Evolutionary conservation across 2,113 vertebrate genomes (phyloP).

Genomic region (Cervus canadensis): DNA sequence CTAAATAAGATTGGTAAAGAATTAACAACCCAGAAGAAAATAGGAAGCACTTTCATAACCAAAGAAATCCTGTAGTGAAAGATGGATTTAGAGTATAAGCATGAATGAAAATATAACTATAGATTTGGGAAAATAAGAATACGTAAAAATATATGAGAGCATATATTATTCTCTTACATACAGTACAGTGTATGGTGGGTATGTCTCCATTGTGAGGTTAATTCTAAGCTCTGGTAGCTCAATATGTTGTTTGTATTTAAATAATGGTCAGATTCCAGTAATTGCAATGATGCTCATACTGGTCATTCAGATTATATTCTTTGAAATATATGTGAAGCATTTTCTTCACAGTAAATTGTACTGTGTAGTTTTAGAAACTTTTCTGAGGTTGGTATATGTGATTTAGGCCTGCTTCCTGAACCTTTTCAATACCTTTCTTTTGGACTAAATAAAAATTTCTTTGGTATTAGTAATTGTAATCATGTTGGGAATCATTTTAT

Average conservation of each 20-base stretch:
- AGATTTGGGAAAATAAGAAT: slow-evolving; percentile 19
- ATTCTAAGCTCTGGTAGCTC: slow-evolving; percentile 5
- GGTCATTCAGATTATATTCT: slow-evolving; percentile 23
- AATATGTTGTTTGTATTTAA: background rate
- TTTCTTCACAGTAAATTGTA: background rate
- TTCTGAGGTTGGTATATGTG: background rate
- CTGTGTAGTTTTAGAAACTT: slow-evolving; percentile 19
- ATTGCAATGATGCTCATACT: background rate
- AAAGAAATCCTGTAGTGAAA: background rate
- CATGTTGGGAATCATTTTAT: slow-evolving; percentile 39
- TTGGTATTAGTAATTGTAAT: background rate
- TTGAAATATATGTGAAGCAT: slow-evolving; percentile 16
- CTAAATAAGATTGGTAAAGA: slow-evolving; percentile 38
- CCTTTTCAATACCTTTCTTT: slow-evolving; percentile 19
- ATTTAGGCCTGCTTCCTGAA: background rate
- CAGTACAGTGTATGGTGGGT: background rate
- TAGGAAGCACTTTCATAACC: background rate
- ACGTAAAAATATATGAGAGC: background rate
- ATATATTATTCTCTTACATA: background rate
- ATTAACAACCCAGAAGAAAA: background rate
- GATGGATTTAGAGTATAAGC: slow-evolving; percentile 1
- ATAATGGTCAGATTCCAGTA: slow-evolving; percentile 14
- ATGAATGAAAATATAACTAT: background rate
- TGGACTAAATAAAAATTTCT: background rate
- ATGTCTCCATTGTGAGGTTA: slow-evolving; percentile 15